Evolutionary conservation across 2,797 vertebrate species (phyloP).

Genomic region (Neoniphon sammara): DNA sequence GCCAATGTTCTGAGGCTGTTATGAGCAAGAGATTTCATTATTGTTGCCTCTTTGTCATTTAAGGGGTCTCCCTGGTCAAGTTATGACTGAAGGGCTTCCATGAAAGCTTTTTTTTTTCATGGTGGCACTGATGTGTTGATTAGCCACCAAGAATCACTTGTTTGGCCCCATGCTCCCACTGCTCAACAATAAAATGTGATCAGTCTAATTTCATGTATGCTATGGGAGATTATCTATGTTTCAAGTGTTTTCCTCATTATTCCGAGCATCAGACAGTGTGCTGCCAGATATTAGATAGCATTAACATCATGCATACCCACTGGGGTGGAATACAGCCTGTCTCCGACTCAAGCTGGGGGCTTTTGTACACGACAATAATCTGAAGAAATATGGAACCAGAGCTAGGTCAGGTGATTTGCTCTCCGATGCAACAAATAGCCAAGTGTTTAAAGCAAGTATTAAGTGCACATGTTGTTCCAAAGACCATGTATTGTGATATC

Average conservation of each 20-base stretch:
- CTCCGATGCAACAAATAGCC: slow-evolving; percentile 35
- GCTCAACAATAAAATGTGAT: slow-evolving; percentile 55
- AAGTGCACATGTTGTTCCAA: slow-evolving; percentile 27
- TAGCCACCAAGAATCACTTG: slow-evolving; percentile 48
- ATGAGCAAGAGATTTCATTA: slow-evolving; percentile 1
- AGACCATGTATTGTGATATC: slow-evolving; percentile 1
- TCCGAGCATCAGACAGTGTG: slow-evolving; percentile 36
- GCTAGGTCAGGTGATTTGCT: slow-evolving; percentile 38
- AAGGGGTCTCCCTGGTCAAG: slow-evolving; percentile 32
- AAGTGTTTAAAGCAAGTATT: slow-evolving; percentile 35
- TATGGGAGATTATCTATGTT: slow-evolving; percentile 61
- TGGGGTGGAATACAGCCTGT: slow-evolving; percentile 56
- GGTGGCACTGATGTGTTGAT: slow-evolving; percentile 5
- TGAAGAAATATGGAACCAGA: slow-evolving; percentile 42
- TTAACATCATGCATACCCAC: slow-evolving; percentile 70
- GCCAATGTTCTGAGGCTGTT: background rate
- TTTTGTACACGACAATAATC: slow-evolving; percentile 45
- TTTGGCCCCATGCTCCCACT: slow-evolving; percentile 37
- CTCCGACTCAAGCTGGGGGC: slow-evolving; percentile 36
- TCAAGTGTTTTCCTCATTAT: slow-evolving; percentile 71
- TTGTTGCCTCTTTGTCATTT: slow-evolving; percentile 40
- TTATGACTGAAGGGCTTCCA: background rate
- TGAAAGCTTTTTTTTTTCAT: background rate
- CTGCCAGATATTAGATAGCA: slow-evolving; percentile 69
- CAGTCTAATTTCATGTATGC: slow-evolving; percentile 51